phyloP scores from a whole-genome alignment of 2,113 vertebrate genomes.

The Corythornis vintsioides region DNA sequence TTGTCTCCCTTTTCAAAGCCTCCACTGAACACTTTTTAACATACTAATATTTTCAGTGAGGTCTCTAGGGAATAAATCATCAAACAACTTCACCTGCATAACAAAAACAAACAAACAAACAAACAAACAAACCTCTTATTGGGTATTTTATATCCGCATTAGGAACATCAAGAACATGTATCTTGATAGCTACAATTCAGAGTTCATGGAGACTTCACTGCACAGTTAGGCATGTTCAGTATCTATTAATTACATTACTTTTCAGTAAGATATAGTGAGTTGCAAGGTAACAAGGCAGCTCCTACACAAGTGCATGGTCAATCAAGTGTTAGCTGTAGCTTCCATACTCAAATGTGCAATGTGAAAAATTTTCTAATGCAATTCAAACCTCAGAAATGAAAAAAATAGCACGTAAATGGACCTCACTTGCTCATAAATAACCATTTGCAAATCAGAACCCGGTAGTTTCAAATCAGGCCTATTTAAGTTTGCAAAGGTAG shows the following conservation, averaged over 20 bases:
- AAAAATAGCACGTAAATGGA: conserved; percentile 28
- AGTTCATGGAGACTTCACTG: not conserved
- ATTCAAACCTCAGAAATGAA: conserved; percentile 4
- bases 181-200: not conserved
- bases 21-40: not conserved
- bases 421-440: not conserved
- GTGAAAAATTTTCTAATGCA: not conserved
- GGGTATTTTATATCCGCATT: not conserved
- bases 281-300: not conserved
- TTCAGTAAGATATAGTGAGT: not conserved
- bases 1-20: not conserved
- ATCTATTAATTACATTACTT: not conserved
- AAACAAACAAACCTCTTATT: not conserved
- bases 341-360: not conserved
- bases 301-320: not conserved
- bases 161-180: not conserved
- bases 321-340: not conserved
- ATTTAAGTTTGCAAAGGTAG: conserved; percentile 34
- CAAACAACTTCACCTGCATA: not conserved
- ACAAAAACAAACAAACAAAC: not conserved
- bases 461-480: conserved; percentile 10
- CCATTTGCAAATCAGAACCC: not conserved
- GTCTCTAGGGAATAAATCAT: not conserved
- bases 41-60: not conserved
- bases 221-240: not conserved